Percentiles rank a stretch among this genome's conserved stretches.
Conservation (phyloP, 1,140 invertebrate species). For the Pachypsylla venusta region DNA sequence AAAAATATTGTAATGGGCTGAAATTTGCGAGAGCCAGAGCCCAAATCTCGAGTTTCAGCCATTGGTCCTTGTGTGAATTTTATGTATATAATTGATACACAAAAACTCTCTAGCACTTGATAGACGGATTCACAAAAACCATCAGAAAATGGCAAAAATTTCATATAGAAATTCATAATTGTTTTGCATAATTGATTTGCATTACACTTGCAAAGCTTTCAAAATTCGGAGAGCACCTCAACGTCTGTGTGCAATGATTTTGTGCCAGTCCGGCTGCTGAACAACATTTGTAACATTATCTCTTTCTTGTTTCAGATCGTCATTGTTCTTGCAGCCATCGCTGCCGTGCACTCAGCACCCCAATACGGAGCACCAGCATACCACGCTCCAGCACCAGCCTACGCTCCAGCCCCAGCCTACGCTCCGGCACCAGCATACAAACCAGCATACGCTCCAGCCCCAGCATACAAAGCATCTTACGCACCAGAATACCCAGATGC, state of each 20-base stretch:
- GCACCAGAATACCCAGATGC: slow-evolving; percentile 22
- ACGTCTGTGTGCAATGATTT: no score
- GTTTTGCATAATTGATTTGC: no score
- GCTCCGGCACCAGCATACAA: slow-evolving; percentile 26
- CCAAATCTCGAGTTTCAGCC: no score
- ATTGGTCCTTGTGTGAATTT: no score
- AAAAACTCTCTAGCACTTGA: no score
- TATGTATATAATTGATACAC: no score
- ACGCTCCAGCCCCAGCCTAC: slow-evolving; percentile 35
- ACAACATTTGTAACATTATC: not conserved
- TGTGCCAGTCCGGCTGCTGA: not conserved
- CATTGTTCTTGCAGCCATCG: not conserved
- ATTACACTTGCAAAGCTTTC: no score
- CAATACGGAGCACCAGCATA: slow-evolving; percentile 13
- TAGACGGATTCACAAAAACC: not conserved
- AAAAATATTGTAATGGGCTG: no score
- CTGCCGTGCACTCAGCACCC: slow-evolving; percentile 11
- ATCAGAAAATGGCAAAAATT: not conserved
- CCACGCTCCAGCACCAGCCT: slow-evolving; percentile 34
- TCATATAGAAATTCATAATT: not conserved
- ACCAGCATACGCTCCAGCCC: not conserved
- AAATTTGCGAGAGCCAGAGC: no score
- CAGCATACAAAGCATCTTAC: slow-evolving; percentile 12
- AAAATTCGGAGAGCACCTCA: no score
- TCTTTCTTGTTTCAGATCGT: slow-evolving; percentile 5